Base-by-base conservation (phyloP, 2,888 invertebrate genomes). In the Himalopsyche tibetana region DNA sequence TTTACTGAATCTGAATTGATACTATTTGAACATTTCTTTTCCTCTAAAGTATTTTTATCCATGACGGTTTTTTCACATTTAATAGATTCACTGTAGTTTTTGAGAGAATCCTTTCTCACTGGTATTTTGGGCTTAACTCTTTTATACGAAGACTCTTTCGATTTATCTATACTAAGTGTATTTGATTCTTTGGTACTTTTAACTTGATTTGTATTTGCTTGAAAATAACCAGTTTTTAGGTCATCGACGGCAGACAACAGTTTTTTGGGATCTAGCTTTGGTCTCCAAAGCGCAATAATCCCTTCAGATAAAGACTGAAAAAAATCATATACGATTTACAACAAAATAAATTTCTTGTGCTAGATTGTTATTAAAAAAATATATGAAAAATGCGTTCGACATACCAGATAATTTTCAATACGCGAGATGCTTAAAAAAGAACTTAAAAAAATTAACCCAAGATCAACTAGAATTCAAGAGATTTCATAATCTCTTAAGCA, bases 271-370 rank as follows among this genome's bases (percentile, higher is more conserved):
- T 93, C 91, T 15, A 90, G 89, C 90, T 91, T 92, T 2, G 92
- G 92, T 87, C 90, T 90, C 93, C 92, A 92, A 89, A 92, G 89
- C 88, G 92, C 92, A 2, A 93, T 90, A 51, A 92, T 90, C 81
- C 92, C 92, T 89, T 93, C 92, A 55, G 92, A 91, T 87, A 92
- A 90, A 84, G 91, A 90, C 93, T 93, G 90, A 88, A 91, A 92
- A 90, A 38, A 56, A 56, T 84, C 19, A 28, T 15, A 51, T 45
- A 9, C 9, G 12, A 2, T 15, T 15, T 15, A 51, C 51, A 51
- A 51, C 4, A 74, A 38, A 36, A 4, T 2, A 38, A 74, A 8
- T 8, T n/a, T n/a, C 2, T 28, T 63, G 28, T 28, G 28, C 63
- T 63, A 63, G n/a, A 63, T 63, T 63, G 63, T 63, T 63, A 8